Conservation (phyloP, 2,888 invertebrate species). For the Chrysolina oricalcia region DNA sequence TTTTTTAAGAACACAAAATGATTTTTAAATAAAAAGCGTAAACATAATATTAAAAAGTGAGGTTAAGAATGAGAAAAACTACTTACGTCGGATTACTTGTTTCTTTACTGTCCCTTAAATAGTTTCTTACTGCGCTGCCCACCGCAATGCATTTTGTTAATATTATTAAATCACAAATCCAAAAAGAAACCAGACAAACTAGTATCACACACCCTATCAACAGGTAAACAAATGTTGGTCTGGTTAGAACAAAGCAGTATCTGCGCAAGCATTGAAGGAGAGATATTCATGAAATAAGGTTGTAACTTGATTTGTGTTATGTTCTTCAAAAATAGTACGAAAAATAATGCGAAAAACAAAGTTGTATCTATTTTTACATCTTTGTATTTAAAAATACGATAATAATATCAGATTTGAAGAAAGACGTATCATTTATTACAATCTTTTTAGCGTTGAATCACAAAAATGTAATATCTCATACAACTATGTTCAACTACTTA, state of each 20-base stretch:
- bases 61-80: constrained; percentile 29
- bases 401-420: constrained; percentile 22
- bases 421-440: constrained; percentile 30
- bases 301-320: constrained; percentile 19
- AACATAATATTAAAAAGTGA: constrained; percentile 25
- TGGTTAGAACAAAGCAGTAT: constrained; percentile 26
- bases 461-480: constrained; percentile 30
- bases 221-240: constrained; percentile 23
- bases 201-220: constrained; percentile 25
- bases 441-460: constrained; percentile 19
- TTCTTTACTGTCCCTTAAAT: constrained; percentile 25
- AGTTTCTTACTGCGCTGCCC: constrained; percentile 30
- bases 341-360: constrained; percentile 24
- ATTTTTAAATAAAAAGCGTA: constrained; percentile 16
- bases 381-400: constrained; percentile 10
- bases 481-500: constrained; percentile 25
- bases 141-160: constrained; percentile 22
- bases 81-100: constrained; percentile 24
- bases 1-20: not conserved
- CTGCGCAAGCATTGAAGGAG: constrained; percentile 26
- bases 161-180: constrained; percentile 24
- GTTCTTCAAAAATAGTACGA: constrained; percentile 23
- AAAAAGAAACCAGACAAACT: constrained; percentile 15
- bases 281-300: constrained; percentile 28
- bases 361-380: constrained; percentile 30